phyloP scores from a whole-genome alignment of 53 echinoderm and acorn worm species.

The Luidia sarsii region DNA sequence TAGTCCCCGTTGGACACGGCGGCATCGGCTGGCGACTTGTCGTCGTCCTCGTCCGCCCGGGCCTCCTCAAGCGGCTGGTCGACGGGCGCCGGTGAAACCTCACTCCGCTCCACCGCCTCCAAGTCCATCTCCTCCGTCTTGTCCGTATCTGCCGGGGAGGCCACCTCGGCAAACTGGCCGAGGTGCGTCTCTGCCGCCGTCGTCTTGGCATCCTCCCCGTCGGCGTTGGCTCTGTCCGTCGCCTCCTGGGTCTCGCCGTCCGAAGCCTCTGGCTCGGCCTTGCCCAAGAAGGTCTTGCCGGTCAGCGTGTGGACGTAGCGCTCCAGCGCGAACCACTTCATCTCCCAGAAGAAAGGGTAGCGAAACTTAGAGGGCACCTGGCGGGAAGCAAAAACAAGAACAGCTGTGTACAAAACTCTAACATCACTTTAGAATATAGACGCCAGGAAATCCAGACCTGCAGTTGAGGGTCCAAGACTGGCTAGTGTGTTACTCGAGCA shows the following conservation, averaged over 20 bases:
- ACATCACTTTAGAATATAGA: too few species aligned
- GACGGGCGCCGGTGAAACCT: not conserved
- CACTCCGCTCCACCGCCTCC: not conserved
- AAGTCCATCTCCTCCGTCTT: constrained; percentile 55
- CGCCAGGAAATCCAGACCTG: too few species aligned
- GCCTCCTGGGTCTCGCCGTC: constrained; percentile 36
- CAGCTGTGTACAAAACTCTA: too few species aligned
- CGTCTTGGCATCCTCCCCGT: not conserved
- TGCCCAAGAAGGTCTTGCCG: constrained; percentile 62
- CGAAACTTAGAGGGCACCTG: constrained; percentile 95
- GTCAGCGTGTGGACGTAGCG: constrained; percentile 85
- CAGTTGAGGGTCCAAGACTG: too few species aligned
- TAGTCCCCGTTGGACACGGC: constrained; percentile 23
- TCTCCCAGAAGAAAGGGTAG: constrained; percentile 96
- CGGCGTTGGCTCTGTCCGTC: not conserved
- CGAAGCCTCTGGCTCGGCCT: constrained; percentile 4
- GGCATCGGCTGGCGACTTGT: not conserved
- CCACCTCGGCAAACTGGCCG: constrained; percentile 39
- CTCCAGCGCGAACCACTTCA: constrained; percentile 93
- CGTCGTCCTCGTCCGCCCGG: not conserved
- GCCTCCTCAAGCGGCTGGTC: too few species aligned
- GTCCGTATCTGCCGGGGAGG: constrained; percentile 44
- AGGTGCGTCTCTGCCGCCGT: not conserved
- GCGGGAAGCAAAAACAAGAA: too few species aligned
- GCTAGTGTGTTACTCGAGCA: too few species aligned